These are phyloP conservation scores for Dicentrarchus labrax DNA, from an alignment of 2,113 vertebrate genomes.

Conservation along the genomic window DNA sequence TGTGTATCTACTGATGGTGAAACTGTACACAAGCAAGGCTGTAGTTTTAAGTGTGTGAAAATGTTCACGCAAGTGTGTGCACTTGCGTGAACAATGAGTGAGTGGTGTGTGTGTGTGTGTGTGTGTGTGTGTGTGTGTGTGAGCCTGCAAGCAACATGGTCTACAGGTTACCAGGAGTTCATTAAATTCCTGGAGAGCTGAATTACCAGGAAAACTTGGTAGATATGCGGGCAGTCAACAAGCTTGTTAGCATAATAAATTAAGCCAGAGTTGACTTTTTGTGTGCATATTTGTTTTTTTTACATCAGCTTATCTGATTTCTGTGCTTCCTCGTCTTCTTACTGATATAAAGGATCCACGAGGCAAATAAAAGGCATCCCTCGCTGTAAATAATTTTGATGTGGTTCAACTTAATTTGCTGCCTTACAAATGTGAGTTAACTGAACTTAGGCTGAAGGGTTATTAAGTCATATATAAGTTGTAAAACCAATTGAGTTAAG, in stretches of 20 bases:
- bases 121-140: slow-evolving; percentile 5
- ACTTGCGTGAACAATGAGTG: too few species aligned
- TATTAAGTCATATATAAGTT: too few species aligned
- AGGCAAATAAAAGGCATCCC: neutral
- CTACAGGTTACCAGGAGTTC: neutral
- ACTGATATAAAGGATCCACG: neutral
- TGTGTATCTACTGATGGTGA: slow-evolving; percentile 31
- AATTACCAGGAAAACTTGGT: neutral
- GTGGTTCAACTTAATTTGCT: too few species aligned
- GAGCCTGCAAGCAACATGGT: slow-evolving; percentile 26
- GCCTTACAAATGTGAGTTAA: too few species aligned
- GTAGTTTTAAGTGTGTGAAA: slow-evolving; percentile 12
- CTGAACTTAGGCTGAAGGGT: too few species aligned
- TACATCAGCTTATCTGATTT: neutral
- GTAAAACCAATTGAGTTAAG: too few species aligned
- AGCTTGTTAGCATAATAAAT: neutral
- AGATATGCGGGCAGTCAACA: neutral
- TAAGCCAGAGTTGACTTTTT: neutral
- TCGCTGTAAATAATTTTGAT: too few species aligned
- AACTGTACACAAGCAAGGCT: slow-evolving; percentile 48
- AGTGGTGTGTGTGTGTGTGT: neutral
- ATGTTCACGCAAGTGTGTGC: slow-evolving; percentile 3
- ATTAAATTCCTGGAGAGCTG: neutral
- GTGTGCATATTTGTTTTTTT: neutral
- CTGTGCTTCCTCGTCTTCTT: neutral